These are phyloP conservation scores for Xylophagus ater DNA, from an alignment of 2,888 invertebrate genomes.

Conservation along the genomic window DNA sequence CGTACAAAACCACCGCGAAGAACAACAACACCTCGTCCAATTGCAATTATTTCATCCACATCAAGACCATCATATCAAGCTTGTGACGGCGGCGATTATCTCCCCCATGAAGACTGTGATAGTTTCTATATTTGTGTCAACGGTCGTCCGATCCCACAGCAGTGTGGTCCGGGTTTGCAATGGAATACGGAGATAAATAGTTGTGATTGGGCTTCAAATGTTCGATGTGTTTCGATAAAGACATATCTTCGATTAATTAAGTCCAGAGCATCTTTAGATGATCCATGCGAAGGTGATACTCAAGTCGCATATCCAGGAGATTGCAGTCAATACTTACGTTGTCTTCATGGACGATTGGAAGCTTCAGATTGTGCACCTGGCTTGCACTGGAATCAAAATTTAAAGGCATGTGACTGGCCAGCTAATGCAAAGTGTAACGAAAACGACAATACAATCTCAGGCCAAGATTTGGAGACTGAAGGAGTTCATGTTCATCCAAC, in stretches of 20 bases:
- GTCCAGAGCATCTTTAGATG: conserved; percentile 35
- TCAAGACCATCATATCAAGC: conserved; percentile 23
- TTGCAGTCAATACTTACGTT: conserved; percentile 63
- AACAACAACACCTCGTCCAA: conserved; percentile 31
- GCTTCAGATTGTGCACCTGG: conserved; percentile 59
- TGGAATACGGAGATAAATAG: conserved; percentile 55
- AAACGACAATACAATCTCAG: conserved; percentile 15
- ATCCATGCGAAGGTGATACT: conserved; percentile 50
- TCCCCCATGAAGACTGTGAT: conserved; percentile 59
- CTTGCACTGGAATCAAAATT: conserved; percentile 60
- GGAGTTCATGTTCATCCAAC: conserved; percentile 13
- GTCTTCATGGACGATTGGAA: conserved; percentile 67
- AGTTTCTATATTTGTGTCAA: conserved; percentile 71
- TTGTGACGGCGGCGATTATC: conserved; percentile 64
- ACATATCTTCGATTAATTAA: conserved; percentile 30
- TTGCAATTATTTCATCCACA: conserved; percentile 30
- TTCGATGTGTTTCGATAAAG: conserved; percentile 43
- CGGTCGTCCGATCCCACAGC: conserved; percentile 53
- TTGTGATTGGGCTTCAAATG: conserved; percentile 64
- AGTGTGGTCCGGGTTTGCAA: conserved; percentile 64
- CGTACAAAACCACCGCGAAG: conserved; percentile 22
- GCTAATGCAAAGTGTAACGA: conserved; percentile 46
- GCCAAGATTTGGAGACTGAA: no score
- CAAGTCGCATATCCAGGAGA: conserved; percentile 55
- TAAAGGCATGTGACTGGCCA: conserved; percentile 64